Conservation (phyloP, 1,140 invertebrate species). For the Drosophila sproati region DNA sequence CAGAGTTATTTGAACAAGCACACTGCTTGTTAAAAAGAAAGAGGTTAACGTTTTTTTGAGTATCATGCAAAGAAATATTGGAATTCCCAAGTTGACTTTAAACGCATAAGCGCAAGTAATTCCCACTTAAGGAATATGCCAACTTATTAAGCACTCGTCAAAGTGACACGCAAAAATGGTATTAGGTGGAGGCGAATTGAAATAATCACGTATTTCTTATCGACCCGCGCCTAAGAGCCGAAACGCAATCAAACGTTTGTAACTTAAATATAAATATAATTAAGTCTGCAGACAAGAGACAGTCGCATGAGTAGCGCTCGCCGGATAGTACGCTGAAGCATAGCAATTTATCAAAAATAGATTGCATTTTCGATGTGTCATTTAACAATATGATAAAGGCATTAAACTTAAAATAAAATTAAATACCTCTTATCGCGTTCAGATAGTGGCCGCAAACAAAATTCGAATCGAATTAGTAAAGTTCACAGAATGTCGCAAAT, state of each 20-base stretch:
- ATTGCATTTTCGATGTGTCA: background rate
- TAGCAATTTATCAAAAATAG: background rate
- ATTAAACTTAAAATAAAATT: constrained; percentile 20
- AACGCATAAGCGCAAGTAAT: background rate
- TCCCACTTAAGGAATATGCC: constrained; percentile 6
- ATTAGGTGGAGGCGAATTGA: constrained; percentile 21
- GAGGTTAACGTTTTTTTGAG: too few species aligned
- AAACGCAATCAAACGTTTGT: constrained; percentile 21
- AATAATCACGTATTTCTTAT: constrained; percentile 73
- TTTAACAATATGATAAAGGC: background rate
- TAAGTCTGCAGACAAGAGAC: background rate
- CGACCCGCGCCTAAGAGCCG: constrained; percentile 14
- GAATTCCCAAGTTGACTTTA: too few species aligned
- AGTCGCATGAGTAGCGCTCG: background rate
- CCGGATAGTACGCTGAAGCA: constrained; percentile 1
- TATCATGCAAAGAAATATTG: too few species aligned
- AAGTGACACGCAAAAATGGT: constrained; percentile 20
- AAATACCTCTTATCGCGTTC: constrained; percentile 29
- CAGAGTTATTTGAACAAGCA: background rate
- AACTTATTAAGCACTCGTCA: constrained; percentile 4
- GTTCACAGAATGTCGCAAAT: constrained; percentile 59
- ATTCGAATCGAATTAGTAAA: background rate
- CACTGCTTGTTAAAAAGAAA: too few species aligned
- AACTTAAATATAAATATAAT: background rate
- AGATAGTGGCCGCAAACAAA: background rate